Evolutionary conservation across 2,113 vertebrate species (phyloP).

Genomic region (Colossoma macropomum): DNA sequence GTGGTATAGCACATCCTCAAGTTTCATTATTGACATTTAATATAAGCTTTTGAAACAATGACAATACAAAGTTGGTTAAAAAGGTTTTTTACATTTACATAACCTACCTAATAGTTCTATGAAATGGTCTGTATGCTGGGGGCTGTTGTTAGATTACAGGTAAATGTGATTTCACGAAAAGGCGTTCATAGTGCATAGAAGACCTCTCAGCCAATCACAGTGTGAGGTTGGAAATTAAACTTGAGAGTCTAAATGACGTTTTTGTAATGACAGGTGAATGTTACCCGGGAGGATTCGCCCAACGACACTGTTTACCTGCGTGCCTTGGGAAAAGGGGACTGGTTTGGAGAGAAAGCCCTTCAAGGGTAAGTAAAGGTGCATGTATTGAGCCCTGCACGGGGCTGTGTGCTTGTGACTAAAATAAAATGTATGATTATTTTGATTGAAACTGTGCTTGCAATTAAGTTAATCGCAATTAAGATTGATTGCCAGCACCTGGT

Average conservation of each 20-base stretch:
- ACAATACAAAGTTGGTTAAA: too few relatives aligned
- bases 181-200: too few relatives aligned
- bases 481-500: not conserved
- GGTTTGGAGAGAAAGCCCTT: slow-evolving; percentile 93
- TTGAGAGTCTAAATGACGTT: not conserved
- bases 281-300: slow-evolving; percentile 86
- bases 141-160: not conserved
- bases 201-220: too few relatives aligned
- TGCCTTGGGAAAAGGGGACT: slow-evolving; percentile 86
- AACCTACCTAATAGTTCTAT: not conserved
- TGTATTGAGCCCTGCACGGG: not conserved
- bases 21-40: too few relatives aligned
- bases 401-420: not conserved
- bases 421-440: not conserved
- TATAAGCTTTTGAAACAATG: not conserved
- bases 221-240: not conserved
- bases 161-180: too few relatives aligned
- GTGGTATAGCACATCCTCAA: too few relatives aligned
- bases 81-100: not conserved
- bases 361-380: slow-evolving; percentile 80
- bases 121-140: too few relatives aligned
- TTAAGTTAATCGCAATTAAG: not conserved
- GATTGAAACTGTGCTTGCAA: not conserved
- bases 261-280: slow-evolving; percentile 80
- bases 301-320: slow-evolving; percentile 83